phyloP scores from a whole-genome alignment of 2,888 invertebrate genomes.

The Tipula vernalis region DNA sequence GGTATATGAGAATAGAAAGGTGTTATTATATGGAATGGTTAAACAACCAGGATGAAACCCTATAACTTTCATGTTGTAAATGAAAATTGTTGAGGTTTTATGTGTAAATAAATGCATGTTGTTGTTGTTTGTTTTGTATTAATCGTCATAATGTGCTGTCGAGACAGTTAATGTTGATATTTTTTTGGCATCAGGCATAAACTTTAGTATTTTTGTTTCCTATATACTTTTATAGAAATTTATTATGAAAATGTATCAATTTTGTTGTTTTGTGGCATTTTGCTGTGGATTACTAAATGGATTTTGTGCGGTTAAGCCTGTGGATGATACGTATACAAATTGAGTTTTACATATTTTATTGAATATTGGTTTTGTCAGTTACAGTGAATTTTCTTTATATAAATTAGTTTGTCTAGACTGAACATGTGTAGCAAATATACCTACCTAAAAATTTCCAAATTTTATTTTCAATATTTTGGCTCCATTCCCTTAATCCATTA shows the following conservation, averaged over 20 bases:
- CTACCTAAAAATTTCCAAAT: slow-evolving; percentile 36
- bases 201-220: background rate
- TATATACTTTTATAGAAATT: background rate
- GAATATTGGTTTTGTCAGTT: background rate
- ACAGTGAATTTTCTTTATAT: background rate
- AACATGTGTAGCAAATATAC: background rate
- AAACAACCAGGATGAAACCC: background rate
- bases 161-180: background rate
- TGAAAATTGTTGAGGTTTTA: background rate
- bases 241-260: background rate
- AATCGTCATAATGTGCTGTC: background rate
- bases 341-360: background rate
- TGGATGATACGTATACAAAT: background rate
- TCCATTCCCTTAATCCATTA: slow-evolving; percentile 34
- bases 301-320: background rate
- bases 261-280: background rate
- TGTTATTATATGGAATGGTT: background rate
- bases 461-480: slow-evolving; percentile 31
- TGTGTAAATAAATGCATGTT: background rate
- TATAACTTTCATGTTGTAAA: background rate
- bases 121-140: background rate
- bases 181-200: background rate
- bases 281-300: background rate
- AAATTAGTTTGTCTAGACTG: background rate
- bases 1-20: background rate